Base-by-base conservation (phyloP, 2,888 invertebrate genomes). In the Asteroscopus sphinx region DNA sequence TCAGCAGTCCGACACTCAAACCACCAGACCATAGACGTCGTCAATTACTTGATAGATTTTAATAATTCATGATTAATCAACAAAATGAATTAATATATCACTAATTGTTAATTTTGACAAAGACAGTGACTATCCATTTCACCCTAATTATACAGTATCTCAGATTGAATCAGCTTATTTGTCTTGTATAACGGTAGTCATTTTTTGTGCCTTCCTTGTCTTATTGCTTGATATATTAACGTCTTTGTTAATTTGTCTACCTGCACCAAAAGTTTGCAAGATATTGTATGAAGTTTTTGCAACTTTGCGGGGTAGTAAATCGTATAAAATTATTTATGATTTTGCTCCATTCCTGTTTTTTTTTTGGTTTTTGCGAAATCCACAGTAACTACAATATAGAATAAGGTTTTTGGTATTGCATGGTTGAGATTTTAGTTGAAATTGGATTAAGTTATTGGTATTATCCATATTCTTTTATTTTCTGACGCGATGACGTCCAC, bases 131-230 rank as follows among this genome's bases (percentile, higher is more conserved):
- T 0, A 37, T 32, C 8, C 0, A 9, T 4, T 7, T 42, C 16
- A 69, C 73, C 69, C 60, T 65, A 59, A 68, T 48, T 60, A n/a
- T n/a, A 44, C 25, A 60, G 37, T 54, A 41, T 25, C 42, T 44
- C 12, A 54, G 64, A 76, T 76, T 65, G 48, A 41, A 68, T 70
- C 58, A 58, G 61, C 59, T 56, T 69, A 73, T 70, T 78, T 57
- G 68, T 77, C 65, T 67, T 59, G 40, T 57, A 44, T 69, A 68
- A 76, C 68, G 61, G 69, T 54, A 63, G 57, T 39, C 1, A 42
- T 55, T 75, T 68, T 68, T 60, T 62, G 51, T 68, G 16, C 15
- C 30, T 64, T 52, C 41, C 49, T 11, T 60, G 49, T 51, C 53
- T 61, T 15, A 68, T 64, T 63, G 26, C 61, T 53, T 62, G 63